Percentiles rank a stretch among this genome's conserved stretches.
These are phyloP conservation scores for Hydrochoerus hydrochaeris DNA, from an alignment of 2,113 vertebrate species.

Conservation along the genomic window DNA sequence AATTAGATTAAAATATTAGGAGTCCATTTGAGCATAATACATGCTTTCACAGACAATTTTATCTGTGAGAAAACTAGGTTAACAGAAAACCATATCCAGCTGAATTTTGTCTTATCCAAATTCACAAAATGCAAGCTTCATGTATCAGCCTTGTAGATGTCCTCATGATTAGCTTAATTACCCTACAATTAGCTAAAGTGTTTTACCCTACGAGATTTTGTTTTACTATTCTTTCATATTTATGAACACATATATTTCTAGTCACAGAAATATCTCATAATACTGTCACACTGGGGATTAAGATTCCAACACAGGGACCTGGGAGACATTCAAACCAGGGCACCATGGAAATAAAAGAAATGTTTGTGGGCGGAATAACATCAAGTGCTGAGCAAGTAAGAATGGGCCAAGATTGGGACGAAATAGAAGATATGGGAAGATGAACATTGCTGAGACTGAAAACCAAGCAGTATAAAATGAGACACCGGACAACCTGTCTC, in stretches of 20 bases:
- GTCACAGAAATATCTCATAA: background rate
- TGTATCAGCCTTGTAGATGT: background rate
- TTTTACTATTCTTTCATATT: conserved; percentile 5
- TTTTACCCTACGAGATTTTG: background rate
- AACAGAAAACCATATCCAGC: background rate
- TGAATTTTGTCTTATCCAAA: background rate
- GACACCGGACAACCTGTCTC: background rate
- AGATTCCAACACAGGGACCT: background rate
- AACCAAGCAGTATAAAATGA: background rate
- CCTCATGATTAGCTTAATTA: background rate
- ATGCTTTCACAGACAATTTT: background rate
- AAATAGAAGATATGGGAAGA: conserved; percentile 23
- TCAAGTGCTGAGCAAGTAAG: background rate
- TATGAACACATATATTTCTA: background rate
- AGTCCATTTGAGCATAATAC: background rate
- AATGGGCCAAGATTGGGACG: background rate
- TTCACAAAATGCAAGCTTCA: background rate
- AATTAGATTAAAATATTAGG: background rate
- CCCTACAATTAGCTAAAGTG: background rate
- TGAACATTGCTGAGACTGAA: background rate
- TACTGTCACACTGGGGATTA: background rate
- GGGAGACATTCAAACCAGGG: background rate
- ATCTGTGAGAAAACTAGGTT: background rate
- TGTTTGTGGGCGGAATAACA: background rate
- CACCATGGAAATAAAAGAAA: background rate